These are phyloP conservation scores for Apostichopus leukothele DNA, from an alignment of 53 echinoderm and acorn worm species.

Conservation along the genomic window DNA sequence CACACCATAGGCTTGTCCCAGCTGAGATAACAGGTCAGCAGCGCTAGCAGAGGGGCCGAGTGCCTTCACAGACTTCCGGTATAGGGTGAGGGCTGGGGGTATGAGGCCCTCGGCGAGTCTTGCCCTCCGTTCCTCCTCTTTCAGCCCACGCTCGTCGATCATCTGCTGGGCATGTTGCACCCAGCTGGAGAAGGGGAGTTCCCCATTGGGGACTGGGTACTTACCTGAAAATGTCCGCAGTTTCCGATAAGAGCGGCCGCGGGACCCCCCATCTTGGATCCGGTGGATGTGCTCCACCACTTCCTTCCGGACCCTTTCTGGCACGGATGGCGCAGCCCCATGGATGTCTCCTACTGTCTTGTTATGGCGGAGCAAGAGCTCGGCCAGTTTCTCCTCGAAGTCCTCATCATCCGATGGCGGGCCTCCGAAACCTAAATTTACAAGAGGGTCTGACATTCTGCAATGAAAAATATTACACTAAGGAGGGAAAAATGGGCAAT, in stretches of 20 bases:
- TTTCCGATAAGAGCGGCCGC: not conserved
- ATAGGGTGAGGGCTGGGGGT: conserved; percentile 42
- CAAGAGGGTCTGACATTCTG: not conserved
- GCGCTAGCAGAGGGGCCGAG: conserved; percentile 33
- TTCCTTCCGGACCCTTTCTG: not conserved
- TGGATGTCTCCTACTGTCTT: not conserved
- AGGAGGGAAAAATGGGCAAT: not conserved
- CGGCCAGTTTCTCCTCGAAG: not conserved
- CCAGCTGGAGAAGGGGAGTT: conserved; percentile 17
- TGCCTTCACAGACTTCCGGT: conserved; percentile 37
- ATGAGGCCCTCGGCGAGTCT: conserved; percentile 45
- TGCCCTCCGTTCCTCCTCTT: conserved; percentile 45
- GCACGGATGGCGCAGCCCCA: not conserved
- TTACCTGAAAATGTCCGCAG: conserved; percentile 63
- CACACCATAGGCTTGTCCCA: conserved; percentile 45
- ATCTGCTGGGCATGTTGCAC: conserved; percentile 46
- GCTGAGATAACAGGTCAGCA: conserved; percentile 19
- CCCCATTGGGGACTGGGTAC: conserved; percentile 52
- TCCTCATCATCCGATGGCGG: not conserved
- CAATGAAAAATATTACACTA: not conserved
- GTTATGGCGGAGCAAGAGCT: not conserved
- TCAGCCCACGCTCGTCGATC: conserved; percentile 28
- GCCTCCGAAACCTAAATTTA: too few relatives aligned
- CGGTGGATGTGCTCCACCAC: conserved; percentile 13
- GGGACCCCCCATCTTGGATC: not conserved